Evolutionary conservation across 1,140 invertebrate species (phyloP), one percentile per base, ranked within the genome.

Genomic region (Antheraea mylitta): DNA sequence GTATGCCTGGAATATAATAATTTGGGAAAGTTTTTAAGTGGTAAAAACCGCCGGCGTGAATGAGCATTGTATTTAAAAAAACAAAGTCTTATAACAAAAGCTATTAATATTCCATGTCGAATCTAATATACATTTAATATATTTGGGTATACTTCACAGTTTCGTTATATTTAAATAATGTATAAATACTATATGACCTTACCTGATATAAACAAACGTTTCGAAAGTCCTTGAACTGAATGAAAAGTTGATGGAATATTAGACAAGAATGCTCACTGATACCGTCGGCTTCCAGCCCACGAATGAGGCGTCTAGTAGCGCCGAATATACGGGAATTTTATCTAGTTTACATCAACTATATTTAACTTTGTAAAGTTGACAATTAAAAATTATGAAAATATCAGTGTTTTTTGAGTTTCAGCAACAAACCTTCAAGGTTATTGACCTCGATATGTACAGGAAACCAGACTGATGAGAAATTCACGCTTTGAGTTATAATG

Each of bases 221-320:
- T 58, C 71, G 67, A 58, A 58, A 69, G 71, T 72, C 86, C 86
- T 89, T 90, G 85, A 90, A 90, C 86, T 89, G 9, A 69, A 72
- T 71, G 66, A 58, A 70, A 18, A 22, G 65, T 42, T 65, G 69
- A 75, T 71, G 79, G 69, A 77, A 72, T 59, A 58, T 30, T 36
- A 61, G 30, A 61, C 30, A 16, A 61, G 19, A 61, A 22, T 9
- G 73, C 75, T 75, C 78, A 80, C 82, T 82, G 75, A 64, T 72
- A 69, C 61, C 72, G 69, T 63, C 86, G 81, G 71, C 82, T 81
- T 76, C 83, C 77, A 81, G 76, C 67, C 69, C 70, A 61, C 83
- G 83, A 90, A 86, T 90, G 88, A 89, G 76, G 73, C 72, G 67
- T 73, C 70, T 78, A 77, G 78, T 76, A 79, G 73, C 72, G 72